Evolutionary conservation across 2,113 vertebrate species (phyloP), one percentile per base, ranked within the genome.

Genomic region (Petrocephalus microphthalmus): DNA sequence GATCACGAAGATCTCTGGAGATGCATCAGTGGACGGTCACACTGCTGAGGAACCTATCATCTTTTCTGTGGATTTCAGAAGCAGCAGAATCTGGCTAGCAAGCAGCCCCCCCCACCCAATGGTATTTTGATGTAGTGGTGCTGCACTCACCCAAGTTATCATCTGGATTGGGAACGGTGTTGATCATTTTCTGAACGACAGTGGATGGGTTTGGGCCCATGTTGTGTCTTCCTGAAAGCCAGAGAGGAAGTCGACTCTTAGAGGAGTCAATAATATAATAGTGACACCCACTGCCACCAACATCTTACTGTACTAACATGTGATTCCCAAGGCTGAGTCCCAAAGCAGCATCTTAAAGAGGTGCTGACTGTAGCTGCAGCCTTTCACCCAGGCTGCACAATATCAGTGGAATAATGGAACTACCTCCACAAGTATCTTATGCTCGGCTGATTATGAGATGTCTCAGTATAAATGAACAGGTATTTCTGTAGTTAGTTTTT

Each of bases 1-100:
- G 45, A 89, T 85, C n/a, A 85, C 49, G 51, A 89, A 89, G 56
- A 89, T 85, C 15, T 89, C 88, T 89, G 49, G 37, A 45, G 52
- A 82, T 7, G 60, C 64, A 52, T 29, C n/a, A 67, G 2, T 13
- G 17, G 19, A 8, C 7, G 0, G 10, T n/a, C 57, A 25, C 42
- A 4, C 8, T 47, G 67, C 45, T 25, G n/a, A 37, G 42, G 67
- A 19, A 10, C 47, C 49, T 20, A 17, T 20, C 7, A 20, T 11
- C 10, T 54, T 25, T 54, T 54, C 51, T 33, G 10, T 56, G 51
- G 25, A 56, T 33, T 85, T 85, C 49, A 85, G 51, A 15, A 74
- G 67, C 3, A 11, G 52, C 8, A 7, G 84, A 42, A 17, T 52
- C 10, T 11, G 52, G 49, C 42, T 29, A 5, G 7, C 51, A 53